A percentile compares a stretch with the other conserved stretches of the same genome.
phyloP scores from a whole-genome alignment of 2,888 invertebrate species.

The Tanypteryx hageni region DNA sequence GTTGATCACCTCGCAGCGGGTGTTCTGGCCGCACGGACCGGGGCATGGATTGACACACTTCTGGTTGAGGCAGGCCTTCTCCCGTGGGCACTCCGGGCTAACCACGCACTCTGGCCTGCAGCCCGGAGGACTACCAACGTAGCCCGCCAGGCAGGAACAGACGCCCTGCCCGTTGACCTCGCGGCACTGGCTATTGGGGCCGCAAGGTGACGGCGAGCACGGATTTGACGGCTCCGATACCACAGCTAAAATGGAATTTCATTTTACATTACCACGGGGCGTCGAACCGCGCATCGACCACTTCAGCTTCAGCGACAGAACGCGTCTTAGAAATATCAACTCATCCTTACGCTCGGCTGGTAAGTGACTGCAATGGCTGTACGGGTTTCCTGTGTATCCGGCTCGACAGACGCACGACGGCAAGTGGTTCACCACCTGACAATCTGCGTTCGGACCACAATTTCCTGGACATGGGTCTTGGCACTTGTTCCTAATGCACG shows the following conservation, averaged over 20 bases:
- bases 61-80: conserved; percentile 85
- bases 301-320: not conserved
- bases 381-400: conserved; percentile 89
- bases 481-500: conserved; percentile 85
- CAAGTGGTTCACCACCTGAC: conserved; percentile 85
- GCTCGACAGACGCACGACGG: conserved; percentile 82
- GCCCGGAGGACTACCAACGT: conserved; percentile 85
- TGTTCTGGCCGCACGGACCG: conserved; percentile 85
- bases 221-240: conserved; percentile 73
- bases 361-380: conserved; percentile 72
- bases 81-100: conserved; percentile 84
- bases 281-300: not conserved
- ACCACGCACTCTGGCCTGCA: conserved; percentile 87
- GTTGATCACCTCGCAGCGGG: conserved; percentile 84
- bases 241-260: conserved; percentile 43
- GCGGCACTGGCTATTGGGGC: conserved; percentile 86
- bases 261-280: conserved; percentile 13
- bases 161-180: conserved; percentile 82
- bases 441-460: conserved; percentile 84
- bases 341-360: conserved; percentile 65
- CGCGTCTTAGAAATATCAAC: not conserved
- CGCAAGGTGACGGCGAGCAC: conserved; percentile 80
- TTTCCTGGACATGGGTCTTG: conserved; percentile 85
- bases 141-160: conserved; percentile 76
- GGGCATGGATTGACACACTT: conserved; percentile 89